Conservation (phyloP, 2,797 vertebrate species). For the Natrix natrix region DNA sequence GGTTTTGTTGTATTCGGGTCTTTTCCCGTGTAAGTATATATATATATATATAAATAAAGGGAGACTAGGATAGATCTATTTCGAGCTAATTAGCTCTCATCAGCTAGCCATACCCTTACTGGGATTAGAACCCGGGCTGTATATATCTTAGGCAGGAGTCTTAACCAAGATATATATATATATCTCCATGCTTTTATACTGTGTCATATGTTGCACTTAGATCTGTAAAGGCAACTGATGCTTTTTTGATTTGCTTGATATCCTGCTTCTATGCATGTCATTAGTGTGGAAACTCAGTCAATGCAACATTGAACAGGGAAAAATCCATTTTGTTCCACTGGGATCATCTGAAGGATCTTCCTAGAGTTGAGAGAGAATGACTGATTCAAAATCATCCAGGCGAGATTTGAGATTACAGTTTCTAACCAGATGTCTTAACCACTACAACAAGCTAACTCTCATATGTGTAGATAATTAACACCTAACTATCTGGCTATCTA, state of each 20-base stretch:
- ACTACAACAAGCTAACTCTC: neutral
- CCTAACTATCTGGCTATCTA: neutral
- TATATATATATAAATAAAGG: too few relatives aligned
- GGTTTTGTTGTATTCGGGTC: too few relatives aligned
- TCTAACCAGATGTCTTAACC: neutral
- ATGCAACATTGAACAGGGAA: neutral
- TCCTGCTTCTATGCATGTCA: neutral
- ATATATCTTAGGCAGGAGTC: too few relatives aligned
- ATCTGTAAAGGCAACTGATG: neutral
- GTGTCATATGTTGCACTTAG: neutral
- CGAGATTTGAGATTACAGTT: neutral
- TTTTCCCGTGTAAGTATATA: too few relatives aligned
- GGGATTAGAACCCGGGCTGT: too few relatives aligned
- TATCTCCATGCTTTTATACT: too few relatives aligned
- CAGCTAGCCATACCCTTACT: too few relatives aligned
- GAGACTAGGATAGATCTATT: too few relatives aligned
- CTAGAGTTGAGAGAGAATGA: neutral
- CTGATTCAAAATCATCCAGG: neutral
- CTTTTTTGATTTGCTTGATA: neutral
- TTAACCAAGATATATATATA: too few relatives aligned
- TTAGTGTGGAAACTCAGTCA: neutral
- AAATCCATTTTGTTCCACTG: neutral
- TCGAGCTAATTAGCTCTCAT: too few relatives aligned
- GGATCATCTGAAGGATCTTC: too few relatives aligned
- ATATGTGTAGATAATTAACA: neutral